Conservation (phyloP, 2,888 invertebrate species). For the Acleris sparsana region DNA sequence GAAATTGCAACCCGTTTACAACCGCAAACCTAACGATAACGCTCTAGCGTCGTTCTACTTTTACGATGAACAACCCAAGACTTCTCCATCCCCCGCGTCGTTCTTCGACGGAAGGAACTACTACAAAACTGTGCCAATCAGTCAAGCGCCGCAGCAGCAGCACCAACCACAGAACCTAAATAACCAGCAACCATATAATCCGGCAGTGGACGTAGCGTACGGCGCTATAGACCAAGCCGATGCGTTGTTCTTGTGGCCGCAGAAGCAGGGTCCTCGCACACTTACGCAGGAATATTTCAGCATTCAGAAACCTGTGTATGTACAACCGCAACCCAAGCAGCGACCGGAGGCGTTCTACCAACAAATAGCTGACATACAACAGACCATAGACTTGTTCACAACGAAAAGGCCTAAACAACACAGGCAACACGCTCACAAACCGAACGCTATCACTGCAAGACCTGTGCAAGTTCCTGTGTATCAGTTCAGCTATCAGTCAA, state of each 20-base stretch:
- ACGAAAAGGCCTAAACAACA: slow-evolving; percentile 82
- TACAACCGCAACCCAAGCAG: slow-evolving; percentile 65
- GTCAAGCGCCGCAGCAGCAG: slow-evolving; percentile 51
- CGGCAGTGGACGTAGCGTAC: slow-evolving; percentile 72
- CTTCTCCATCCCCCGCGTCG: slow-evolving; percentile 82
- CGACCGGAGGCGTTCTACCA: slow-evolving; percentile 84
- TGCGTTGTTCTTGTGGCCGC: slow-evolving; percentile 77
- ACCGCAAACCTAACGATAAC: slow-evolving; percentile 71
- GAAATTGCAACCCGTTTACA: slow-evolving; percentile 78
- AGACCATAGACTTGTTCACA: slow-evolving; percentile 86
- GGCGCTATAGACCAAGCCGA: slow-evolving; percentile 76
- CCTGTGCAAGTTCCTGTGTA: slow-evolving; percentile 81
- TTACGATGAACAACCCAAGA: slow-evolving; percentile 85
- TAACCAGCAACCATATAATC: slow-evolving; percentile 63
- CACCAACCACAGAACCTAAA: slow-evolving; percentile 59
- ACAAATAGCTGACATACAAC: slow-evolving; percentile 86
- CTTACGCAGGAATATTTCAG: slow-evolving; percentile 81
- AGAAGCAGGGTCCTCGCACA: slow-evolving; percentile 78
- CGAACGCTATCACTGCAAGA: slow-evolving; percentile 80
- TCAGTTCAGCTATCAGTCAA: slow-evolving; percentile 89
- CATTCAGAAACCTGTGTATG: slow-evolving; percentile 72
- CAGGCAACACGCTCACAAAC: slow-evolving; percentile 69
- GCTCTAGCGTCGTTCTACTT: slow-evolving; percentile 86
- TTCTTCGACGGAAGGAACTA: slow-evolving; percentile 76
- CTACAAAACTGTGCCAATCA: slow-evolving; percentile 69